Evolutionary conservation across 2,797 vertebrate genomes (phyloP).

Genomic region (Hybognathus amarus): DNA sequence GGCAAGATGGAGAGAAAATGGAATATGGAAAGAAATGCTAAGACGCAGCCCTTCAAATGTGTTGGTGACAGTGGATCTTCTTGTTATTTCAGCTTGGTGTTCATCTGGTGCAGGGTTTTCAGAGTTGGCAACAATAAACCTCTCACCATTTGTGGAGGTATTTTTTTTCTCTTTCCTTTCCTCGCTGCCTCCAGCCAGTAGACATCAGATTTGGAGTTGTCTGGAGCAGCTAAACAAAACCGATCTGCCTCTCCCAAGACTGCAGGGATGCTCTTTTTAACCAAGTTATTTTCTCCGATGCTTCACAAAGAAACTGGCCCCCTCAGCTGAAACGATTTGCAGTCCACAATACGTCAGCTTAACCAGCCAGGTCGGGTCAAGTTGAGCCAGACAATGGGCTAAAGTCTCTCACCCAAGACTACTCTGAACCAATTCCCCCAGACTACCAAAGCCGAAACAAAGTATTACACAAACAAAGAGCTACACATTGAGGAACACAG

Average conservation of each 20-base stretch:
- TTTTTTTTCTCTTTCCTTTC: slow-evolving; percentile 53
- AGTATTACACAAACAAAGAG: slow-evolving; percentile 80
- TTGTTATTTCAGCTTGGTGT: slow-evolving; percentile 62
- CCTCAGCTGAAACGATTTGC: slow-evolving; percentile 84
- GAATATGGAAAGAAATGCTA: slow-evolving; percentile 59
- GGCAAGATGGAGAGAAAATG: slow-evolving; percentile 43
- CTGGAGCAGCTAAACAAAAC: slow-evolving; percentile 74
- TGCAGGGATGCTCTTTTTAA: slow-evolving; percentile 77
- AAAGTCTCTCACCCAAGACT: slow-evolving; percentile 79
- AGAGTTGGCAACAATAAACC: slow-evolving; percentile 59
- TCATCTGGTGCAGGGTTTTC: slow-evolving; percentile 58
- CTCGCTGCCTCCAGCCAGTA: slow-evolving; percentile 69
- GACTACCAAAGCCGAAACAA: slow-evolving; percentile 65
- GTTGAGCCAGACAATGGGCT: slow-evolving; percentile 86
- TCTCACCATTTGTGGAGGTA: slow-evolving; percentile 57
- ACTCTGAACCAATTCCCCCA: slow-evolving; percentile 58
- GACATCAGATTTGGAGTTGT: slow-evolving; percentile 74
- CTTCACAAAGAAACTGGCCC: slow-evolving; percentile 79
- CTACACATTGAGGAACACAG: slow-evolving; percentile 74
- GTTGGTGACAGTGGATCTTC: slow-evolving; percentile 62
- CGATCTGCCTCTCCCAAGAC: slow-evolving; percentile 78
- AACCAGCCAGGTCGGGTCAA: slow-evolving; percentile 88
- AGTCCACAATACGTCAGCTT: slow-evolving; percentile 85
- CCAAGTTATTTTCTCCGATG: slow-evolving; percentile 78
- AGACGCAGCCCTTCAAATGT: slow-evolving; percentile 58